Evolutionary conservation across 1,140 invertebrate genomes (phyloP), one percentile per base, ranked within the genome.

Genomic region (Aphaenogaster floridana): DNA sequence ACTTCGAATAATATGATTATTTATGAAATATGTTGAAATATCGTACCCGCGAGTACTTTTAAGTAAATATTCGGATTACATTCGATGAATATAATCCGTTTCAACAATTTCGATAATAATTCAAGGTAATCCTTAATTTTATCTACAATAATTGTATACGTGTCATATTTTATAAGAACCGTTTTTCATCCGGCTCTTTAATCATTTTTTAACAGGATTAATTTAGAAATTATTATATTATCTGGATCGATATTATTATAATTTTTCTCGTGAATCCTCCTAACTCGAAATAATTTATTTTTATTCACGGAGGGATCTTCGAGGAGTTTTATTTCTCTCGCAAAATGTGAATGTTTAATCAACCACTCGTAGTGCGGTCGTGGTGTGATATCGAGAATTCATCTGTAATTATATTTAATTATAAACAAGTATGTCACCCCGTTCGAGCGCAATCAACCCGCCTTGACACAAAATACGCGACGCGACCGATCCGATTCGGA

Each of bases 381-480:
- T 68, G n/a, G 2, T 45, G 39, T 6, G 13, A 39, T 69, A 5
- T 69, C 52, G 15, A 71, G 15, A 71, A 59, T 81, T 79, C 11
- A 36, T 54, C n/a, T 34, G 0, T 17, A 61, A 34, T 81, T n/a
- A 59, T 28, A 61, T 61, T 61, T 57, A 50, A 50, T 76, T 6
- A 21, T 39, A 36, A 69, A 39, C 28, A 84, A 84, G 69, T 50
- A n/a, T 84, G 69, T 84, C 80, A 84, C 80, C 80, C 80, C 28
- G 69, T 84, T 76, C 28, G 45, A 74, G 57, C 80, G 80, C 80
- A 59, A 76, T 76, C 42, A 71, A 76, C 57, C 8, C 15, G 48
- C 36, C 50, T 81, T 50, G 52, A n/a, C 42, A 15, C 17, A 42
- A 61, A 63, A 61, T n/a, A 71, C 54, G 48, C 78, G 80, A 36